Base-by-base conservation (phyloP, 2,888 invertebrate genomes). In the Drosophila basisetae region DNA sequence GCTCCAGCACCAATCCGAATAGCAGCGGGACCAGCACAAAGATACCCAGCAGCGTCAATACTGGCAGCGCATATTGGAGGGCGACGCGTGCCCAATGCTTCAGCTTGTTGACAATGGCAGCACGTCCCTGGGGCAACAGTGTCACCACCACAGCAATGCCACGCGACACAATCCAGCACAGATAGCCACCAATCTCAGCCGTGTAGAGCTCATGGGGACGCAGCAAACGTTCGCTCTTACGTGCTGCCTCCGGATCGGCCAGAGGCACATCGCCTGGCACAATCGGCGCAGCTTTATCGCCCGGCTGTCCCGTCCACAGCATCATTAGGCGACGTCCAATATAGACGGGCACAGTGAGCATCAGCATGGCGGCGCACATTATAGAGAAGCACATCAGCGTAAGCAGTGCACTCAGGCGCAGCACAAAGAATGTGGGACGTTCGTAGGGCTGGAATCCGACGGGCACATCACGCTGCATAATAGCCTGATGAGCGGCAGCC, bases 181-280 rank as follows among this genome's bases (percentile, higher is more conserved):
- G 95, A 94, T 99, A 99, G 79, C 98, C 96, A 7, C 99, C 97
- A 94, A 92, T 97, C 0, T 99, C 98, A 0, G 98, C 97, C 0
- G 99, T 99, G 92, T 99, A 99, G 6, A 99, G 94, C 93, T 99
- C 99, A 93, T 99, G 99, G 0, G 99, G 97, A 25, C 96, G 95
- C n/a, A 95, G 94, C 0, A 92, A 76, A 41, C 89, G 88, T 69
- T 93, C 93, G 10, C 85, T 84, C 54, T 90, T 87, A 28, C 86
- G 82, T 0, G 80, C 84, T 0, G 68, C 82, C 33, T 76, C 89
- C 1, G 80, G 59, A 68, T 89, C 89, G 3, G 66, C 68, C 0
- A 55, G 43, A 0, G 56, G 58, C 35, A 49, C 22, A 10, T 80
- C 73, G 3, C 25, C 61, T 0, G 66, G 22, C 11, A 53, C 30